Conservation (phyloP, 2,113 vertebrate species). For the Prochilodus magdalenae region DNA sequence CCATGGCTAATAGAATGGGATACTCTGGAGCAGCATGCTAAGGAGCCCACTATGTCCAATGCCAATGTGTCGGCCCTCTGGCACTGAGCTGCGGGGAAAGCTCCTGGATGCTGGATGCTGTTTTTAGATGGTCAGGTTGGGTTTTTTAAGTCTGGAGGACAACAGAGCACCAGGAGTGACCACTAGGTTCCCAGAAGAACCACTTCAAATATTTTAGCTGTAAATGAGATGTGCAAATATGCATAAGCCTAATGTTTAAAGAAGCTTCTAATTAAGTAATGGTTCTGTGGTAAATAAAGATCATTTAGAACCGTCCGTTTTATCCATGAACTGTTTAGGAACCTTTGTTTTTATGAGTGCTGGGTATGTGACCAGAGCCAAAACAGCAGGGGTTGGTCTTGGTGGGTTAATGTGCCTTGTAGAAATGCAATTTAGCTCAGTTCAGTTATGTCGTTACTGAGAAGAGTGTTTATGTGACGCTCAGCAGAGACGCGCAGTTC, state of each 20-base stretch:
- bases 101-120: too few species aligned
- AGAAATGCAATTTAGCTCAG: slow-evolving; percentile 12
- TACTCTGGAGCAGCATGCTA: not conserved
- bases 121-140: too few species aligned
- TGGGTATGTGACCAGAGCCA: not conserved
- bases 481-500: not conserved
- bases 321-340: not conserved
- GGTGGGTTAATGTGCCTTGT: slow-evolving; percentile 2
- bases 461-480: slow-evolving; percentile 18
- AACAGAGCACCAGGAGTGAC: too few species aligned
- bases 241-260: too few species aligned
- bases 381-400: not conserved
- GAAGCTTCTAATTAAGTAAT: not conserved
- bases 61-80: too few species aligned
- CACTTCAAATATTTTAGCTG: too few species aligned
- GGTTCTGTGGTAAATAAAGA: not conserved
- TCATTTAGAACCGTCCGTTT: not conserved
- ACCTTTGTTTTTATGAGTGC: not conserved
- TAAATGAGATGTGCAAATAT: too few species aligned
- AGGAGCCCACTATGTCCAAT: too few species aligned
- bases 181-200: too few species aligned
- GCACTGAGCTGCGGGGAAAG: too few species aligned
- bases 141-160: too few species aligned
- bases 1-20: not conserved
- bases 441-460: slow-evolving; percentile 11